These are phyloP conservation scores for Hypothenemus hampei DNA, from an alignment of 1,140 invertebrate species.

Conservation along the genomic window DNA sequence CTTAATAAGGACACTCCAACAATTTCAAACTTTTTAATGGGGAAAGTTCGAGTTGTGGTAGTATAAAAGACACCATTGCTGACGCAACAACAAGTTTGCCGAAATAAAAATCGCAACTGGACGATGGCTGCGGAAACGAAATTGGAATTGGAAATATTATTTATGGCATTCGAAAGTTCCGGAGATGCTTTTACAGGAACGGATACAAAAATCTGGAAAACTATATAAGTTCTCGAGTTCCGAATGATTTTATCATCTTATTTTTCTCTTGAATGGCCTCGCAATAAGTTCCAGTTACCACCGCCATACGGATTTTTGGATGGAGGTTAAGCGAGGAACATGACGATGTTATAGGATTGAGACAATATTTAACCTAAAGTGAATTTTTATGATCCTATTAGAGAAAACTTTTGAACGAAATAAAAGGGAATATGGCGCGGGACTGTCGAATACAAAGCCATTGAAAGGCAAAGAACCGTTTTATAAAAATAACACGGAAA, in stretches of 20 bases:
- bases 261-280: slow-evolving; percentile 6
- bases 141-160: slow-evolving; percentile 26
- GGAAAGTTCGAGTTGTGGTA: no score
- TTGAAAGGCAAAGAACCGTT: slow-evolving; percentile 1
- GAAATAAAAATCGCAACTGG: slow-evolving; percentile 9
- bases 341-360: not conserved
- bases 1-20: no score
- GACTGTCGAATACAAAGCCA: slow-evolving; percentile 2
- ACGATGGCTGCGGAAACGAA: slow-evolving; percentile 8
- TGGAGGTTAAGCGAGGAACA: not conserved
- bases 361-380: not conserved
- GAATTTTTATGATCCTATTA: slow-evolving; percentile 10
- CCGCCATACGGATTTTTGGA: not conserved
- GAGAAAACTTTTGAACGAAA: not conserved
- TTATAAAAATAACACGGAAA: slow-evolving; percentile 11
- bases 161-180: slow-evolving; percentile 17
- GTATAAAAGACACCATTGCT: no score
- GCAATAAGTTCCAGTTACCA: not conserved
- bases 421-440: not conserved
- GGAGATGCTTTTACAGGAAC: slow-evolving; percentile 6
- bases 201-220: slow-evolving; percentile 14
- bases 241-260: slow-evolving; percentile 13
- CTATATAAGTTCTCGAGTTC: slow-evolving; percentile 17
- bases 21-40: no score
- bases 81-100: not conserved